Base-by-base conservation (phyloP, 2,888 invertebrate species). In the Cactoblastis cactorum region DNA sequence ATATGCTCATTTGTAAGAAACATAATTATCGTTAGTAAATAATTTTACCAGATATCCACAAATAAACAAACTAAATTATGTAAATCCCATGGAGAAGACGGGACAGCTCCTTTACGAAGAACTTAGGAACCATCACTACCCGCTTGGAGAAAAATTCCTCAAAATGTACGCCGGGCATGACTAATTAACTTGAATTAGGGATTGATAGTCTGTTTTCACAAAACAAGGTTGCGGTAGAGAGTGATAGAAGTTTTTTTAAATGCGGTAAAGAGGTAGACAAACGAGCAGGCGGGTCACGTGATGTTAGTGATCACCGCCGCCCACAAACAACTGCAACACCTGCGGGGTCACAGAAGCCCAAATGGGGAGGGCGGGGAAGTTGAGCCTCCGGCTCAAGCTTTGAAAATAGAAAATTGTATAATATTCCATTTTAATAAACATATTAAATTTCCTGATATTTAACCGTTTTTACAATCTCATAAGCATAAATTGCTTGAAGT, bases 401-500 rank as follows among this genome's bases (percentile, higher is more conserved):
- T n/a, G n/a, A n/a, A n/a, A n/a, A n/a, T n/a, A n/a, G n/a, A n/a
- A n/a, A n/a, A 37, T 37, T 17, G 8, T 17, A 28, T 9, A 14
- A 14, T 0, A 15, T 15, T 11, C 15, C 14, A 28, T 12, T 43
- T 24, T 43, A 28, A 15, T 15, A 11, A 28, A 34, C 12, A 12
- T 19, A 19, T 46, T n/a, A 33, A 19, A 19, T 12, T 17, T 18
- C 34, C n/a, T 12, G 3, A 17, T 12, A 12, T 45, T 32, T 14
- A 6, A n/a, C 32, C 32, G 15, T 33, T 34, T 34, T 46, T 34
- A 46, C 34, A 34, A 46, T 18, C 33, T 22, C 37, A 24, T 38
- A 71, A 74, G 74, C 76, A 80, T 71, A 77, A 75, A 78, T 77
- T 78, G 73, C 71, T 80, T 74, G 74, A 81, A 76, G 76, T 78